A percentile compares a stretch with the other conserved stretches of the same genome.
phyloP scores from a whole-genome alignment of 2,888 invertebrate genomes.

The Glaucopsyche alexis region DNA sequence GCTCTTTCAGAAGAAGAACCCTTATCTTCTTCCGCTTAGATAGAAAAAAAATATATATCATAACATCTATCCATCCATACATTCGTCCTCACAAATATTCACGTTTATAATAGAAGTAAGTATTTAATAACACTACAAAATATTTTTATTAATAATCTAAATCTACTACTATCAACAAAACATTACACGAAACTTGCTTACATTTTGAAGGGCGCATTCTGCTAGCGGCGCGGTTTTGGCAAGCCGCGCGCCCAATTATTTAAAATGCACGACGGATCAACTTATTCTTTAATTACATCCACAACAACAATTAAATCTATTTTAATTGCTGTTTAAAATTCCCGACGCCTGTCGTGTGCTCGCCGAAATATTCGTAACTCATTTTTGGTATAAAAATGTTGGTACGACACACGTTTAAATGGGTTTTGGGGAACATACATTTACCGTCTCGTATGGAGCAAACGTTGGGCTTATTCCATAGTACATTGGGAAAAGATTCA shows the following conservation, averaged over 20 bases:
- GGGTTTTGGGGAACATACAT: background rate
- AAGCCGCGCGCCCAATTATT: constrained; percentile 22
- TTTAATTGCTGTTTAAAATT: constrained; percentile 26
- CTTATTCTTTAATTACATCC: constrained; percentile 20
- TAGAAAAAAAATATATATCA: no score
- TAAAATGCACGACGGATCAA: constrained; percentile 24
- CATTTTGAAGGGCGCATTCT: background rate
- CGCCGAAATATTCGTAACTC: background rate
- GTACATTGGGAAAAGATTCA: background rate
- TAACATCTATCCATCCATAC: no score
- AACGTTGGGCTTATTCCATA: background rate
- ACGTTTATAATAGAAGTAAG: no score
- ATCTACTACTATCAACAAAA: no score
- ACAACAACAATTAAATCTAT: constrained; percentile 26
- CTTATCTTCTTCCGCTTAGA: no score
- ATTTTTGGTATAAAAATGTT: background rate
- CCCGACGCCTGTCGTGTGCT: background rate
- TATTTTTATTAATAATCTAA: no score
- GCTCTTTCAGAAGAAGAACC: no score
- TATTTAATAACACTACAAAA: no score
- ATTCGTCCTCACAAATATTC: no score
- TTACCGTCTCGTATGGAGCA: background rate
- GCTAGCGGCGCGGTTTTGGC: background rate
- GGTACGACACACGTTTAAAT: background rate
- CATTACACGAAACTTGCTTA: background rate